Base-by-base conservation (phyloP, 2,888 invertebrate species). In the Dasypogon diadema region DNA sequence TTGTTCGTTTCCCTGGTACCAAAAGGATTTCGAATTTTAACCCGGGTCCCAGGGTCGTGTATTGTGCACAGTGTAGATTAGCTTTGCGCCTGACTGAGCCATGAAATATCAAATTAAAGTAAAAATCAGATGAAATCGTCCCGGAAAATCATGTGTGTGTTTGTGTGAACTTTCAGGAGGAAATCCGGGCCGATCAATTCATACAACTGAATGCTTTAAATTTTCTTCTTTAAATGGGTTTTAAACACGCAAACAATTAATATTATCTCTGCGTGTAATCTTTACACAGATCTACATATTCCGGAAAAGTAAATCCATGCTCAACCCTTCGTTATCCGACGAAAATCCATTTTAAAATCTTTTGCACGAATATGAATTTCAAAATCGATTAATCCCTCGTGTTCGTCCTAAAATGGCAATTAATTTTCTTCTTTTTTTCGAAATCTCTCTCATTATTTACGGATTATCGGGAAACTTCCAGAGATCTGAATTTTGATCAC, bases 181-280 rank as follows among this genome's bases (percentile, higher is more conserved):
- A 48, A 14, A 48, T 48, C 48, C 48, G 48, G 48, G 2, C 12
- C 48, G 48, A 48, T 48, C 48, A 16, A 48, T 48, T 8, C 48
- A 48, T 16, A n/a, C 12, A 8, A 37, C 3, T 48, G 48, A 16
- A 48, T 12, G 12, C 16, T 48, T 48, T 14, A 48, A 48, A 48
- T 48, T 48, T 48, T 48, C 48, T 48, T 48, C n/a, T 48, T 12
- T 16, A 48, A 48, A 48, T 48, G 48, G 48, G 12, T 48, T 48
- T 48, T 48, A 12, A 48, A 3, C 48, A 48, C 48, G 48, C 48
- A 48, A 48, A 48, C 48, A 14, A 14, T 48, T 14, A 48, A 30
- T 5, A 30, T 3, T 30, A 30, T 30, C 30, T 30, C 30, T 8
- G 30, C 30, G 30, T 30, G 30, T 8, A 30, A 30, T 30, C 30